Evolutionary conservation across 2,797 vertebrate species (phyloP), one percentile per base, ranked within the genome.

Genomic region (Parauchenoglanis punctatus): DNA sequence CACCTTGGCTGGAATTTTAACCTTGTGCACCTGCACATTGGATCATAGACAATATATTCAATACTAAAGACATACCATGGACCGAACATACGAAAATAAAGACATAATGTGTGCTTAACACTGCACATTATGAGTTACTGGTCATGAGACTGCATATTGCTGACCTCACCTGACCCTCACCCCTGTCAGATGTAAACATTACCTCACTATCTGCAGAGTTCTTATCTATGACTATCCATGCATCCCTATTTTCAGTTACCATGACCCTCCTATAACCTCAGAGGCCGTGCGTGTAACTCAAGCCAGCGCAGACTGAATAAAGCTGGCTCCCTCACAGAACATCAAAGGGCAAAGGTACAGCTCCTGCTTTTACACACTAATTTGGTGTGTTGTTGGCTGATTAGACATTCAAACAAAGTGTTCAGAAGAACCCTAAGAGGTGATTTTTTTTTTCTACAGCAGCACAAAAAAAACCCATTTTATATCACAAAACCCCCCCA

Each of bases 331-430:
- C 90, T 85, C 87, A 84, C 87, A 85, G 78, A 92, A 81, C 44
- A 31, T 18, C 61, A 15, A 40, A 80, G 91, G 91, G 91, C 93
- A 90, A 86, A 93, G 92, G 91, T 94, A 91, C 90, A 85, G 67
- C 87, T 91, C 90, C 85, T 91, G 90, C 94, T 93, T 94, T 93
- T 90, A 92, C 86, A 90, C 87, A 87, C 90, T 92, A 92, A 93
- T 93, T 93, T 87, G 65, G 35, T 90, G 81, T 88, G 88, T 91
- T 87, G 78, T 88, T 92, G 85, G 78, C 85, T 87, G 70, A 90
- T 90, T 92, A 88, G 52, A 20, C 85, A 86, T 61, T 65, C 54
- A 58, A 63, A 31, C 20, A 75, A 67, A 23, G 31, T 18, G 75
- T 28, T 31, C 11, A 28, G 8, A 23, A 25, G 12, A 52, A 84